Evolutionary conservation across 2,797 vertebrate genomes (phyloP).

Genomic region (Enteromius treurensis): DNA sequence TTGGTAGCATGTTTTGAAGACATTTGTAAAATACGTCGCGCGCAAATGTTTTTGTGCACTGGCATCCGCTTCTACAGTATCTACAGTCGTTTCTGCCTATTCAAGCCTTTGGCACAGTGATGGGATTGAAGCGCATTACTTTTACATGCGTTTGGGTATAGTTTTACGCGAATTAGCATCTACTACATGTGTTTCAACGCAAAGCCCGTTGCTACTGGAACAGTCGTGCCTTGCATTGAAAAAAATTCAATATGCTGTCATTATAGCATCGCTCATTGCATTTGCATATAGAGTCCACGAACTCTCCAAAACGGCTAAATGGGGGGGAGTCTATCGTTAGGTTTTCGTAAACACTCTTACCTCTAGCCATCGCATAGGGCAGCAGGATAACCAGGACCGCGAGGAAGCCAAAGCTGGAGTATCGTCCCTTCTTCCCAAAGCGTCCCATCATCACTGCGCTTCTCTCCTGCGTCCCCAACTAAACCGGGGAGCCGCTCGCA

Average conservation of each 20-base stretch:
- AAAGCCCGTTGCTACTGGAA: not conserved
- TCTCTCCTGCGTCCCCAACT: conserved; percentile 65
- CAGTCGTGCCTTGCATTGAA: not conserved
- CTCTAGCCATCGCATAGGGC: conserved; percentile 67
- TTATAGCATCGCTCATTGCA: not conserved
- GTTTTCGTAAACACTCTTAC: conserved; percentile 61
- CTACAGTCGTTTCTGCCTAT: not conserved
- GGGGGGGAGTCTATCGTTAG: not conserved
- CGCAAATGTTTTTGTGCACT: not conserved
- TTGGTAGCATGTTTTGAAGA: not conserved
- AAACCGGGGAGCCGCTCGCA: conserved; percentile 64
- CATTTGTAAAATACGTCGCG: not conserved
- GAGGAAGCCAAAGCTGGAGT: conserved; percentile 69
- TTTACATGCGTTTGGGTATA: not conserved
- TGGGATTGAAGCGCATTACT: not conserved
- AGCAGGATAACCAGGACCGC: conserved; percentile 65
- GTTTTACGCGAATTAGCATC: conserved; percentile 4
- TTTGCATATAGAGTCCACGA: not conserved
- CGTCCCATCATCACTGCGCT: conserved; percentile 76
- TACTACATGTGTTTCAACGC: not conserved
- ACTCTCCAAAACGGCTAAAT: conserved; percentile 15
- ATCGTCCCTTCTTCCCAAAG: conserved; percentile 68
- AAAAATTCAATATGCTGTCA: not conserved
- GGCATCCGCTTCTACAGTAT: not conserved
- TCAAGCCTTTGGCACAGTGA: not conserved